A percentile compares a stretch with the other conserved stretches of the same genome.
These are phyloP conservation scores for Panopea generosa DNA, from an alignment of 2,888 invertebrate genomes.

Conservation along the genomic window DNA sequence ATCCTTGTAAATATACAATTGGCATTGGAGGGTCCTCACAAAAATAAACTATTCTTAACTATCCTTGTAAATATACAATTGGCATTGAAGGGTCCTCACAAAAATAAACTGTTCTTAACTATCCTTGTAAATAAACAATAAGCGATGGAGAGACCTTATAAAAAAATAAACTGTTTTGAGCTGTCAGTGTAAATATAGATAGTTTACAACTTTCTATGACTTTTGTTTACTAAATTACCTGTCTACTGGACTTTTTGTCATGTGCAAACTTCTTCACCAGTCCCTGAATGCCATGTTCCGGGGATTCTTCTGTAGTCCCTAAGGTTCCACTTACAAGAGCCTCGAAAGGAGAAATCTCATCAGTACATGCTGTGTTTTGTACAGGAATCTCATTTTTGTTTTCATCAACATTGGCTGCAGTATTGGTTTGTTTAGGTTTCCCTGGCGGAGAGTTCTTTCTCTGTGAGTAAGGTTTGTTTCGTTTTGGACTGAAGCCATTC, in stretches of 20 bases:
- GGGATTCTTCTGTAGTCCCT: constrained; percentile 15
- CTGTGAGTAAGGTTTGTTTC: constrained; percentile 28
- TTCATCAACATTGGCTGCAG: constrained; percentile 15
- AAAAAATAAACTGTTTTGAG: too few species aligned
- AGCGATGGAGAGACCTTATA: too few species aligned
- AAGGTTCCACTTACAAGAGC: constrained; percentile 14
- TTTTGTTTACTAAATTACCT: constrained; percentile 40
- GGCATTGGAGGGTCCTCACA: too few species aligned
- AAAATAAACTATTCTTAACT: too few species aligned
- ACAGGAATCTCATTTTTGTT: background rate
- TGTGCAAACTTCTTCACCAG: constrained; percentile 62
- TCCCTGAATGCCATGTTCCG: constrained; percentile 38
- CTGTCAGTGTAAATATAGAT: too few species aligned
- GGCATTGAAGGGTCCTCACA: too few species aligned
- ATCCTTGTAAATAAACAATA: too few species aligned
- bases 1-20: too few species aligned
- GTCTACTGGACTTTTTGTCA: constrained; percentile 68
- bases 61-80: too few species aligned
- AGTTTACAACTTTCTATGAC: too few species aligned
- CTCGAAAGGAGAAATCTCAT: background rate
- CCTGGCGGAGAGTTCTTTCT: constrained; percentile 3
- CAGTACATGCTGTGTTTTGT: background rate
- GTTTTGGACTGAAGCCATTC: constrained; percentile 3
- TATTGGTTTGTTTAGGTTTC: background rate
- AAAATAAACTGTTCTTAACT: too few species aligned